Percentiles rank a stretch among this genome's conserved stretches.
Conservation (phyloP, 2,888 invertebrate genomes). For the Tipula helvola region DNA sequence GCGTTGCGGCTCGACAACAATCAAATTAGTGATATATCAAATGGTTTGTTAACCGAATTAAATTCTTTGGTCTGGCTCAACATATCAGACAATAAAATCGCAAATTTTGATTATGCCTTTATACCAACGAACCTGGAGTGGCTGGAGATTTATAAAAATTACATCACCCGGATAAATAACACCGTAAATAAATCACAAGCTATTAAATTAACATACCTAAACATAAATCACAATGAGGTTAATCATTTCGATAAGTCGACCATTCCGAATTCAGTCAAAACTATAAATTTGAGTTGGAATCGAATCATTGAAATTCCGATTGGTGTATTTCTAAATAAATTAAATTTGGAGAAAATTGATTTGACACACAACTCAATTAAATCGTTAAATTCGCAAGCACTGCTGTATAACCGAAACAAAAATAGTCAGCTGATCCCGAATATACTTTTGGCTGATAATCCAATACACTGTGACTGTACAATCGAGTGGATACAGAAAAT, state of each 20-base stretch:
- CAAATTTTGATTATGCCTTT: conserved; percentile 70
- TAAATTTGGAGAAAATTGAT: conserved; percentile 60
- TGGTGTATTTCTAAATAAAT: conserved; percentile 57
- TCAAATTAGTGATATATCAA: conserved; percentile 62
- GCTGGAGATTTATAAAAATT: conserved; percentile 70
- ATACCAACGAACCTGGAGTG: conserved; percentile 62
- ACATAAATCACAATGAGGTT: conserved; percentile 45
- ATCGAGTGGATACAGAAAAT: conserved; percentile 77
- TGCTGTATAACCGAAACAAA: not conserved
- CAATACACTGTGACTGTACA: conserved; percentile 71
- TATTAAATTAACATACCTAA: not conserved
- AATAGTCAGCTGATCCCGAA: conserved; percentile 38
- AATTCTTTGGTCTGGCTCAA: conserved; percentile 67
- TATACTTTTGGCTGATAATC: conserved; percentile 70
- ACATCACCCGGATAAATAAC: conserved; percentile 48
- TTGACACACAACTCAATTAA: conserved; percentile 60
- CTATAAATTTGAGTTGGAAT: conserved; percentile 60
- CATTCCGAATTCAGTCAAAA: conserved; percentile 60
- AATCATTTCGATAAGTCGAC: conserved; percentile 53
- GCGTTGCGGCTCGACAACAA: conserved; percentile 68
- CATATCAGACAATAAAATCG: conserved; percentile 63
- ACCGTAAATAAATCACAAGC: not conserved
- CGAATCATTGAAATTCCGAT: conserved; percentile 54
- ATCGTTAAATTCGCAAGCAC: conserved; percentile 35
- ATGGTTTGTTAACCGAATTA: conserved; percentile 54